Evolutionary conservation across 2,888 invertebrate species (phyloP).

Genomic region (Apamea epomidion): DNA sequence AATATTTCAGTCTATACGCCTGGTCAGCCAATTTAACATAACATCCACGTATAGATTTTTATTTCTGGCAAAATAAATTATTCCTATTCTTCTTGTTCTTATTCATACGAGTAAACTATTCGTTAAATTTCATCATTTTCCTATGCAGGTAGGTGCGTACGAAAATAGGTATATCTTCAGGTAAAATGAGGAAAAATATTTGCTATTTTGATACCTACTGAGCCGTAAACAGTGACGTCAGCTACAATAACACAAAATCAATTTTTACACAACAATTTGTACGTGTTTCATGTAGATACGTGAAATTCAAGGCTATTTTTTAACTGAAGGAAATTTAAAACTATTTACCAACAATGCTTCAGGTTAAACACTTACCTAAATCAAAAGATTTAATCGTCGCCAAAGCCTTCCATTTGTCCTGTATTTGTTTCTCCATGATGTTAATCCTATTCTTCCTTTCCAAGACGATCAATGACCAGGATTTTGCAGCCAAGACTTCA

Average conservation of each 20-base stretch:
- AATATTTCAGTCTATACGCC: background rate
- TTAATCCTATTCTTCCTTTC: constrained; percentile 34
- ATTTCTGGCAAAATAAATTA: too few relatives aligned
- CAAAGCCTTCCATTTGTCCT: constrained; percentile 85
- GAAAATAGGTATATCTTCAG: background rate
- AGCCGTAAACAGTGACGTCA: background rate
- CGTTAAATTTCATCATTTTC: constrained; percentile 32
- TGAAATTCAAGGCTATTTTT: constrained; percentile 20
- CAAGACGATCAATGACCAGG: constrained; percentile 60
- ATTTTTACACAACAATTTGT: background rate
- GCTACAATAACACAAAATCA: background rate
- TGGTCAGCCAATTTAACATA: background rate
- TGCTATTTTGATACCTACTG: background rate
- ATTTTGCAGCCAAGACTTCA: constrained; percentile 79
- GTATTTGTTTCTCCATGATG: constrained; percentile 80
- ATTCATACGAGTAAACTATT: background rate
- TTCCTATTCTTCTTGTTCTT: too few relatives aligned
- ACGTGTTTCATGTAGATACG: background rate
- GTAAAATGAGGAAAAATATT: constrained; percentile 5
- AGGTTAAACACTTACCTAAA: constrained; percentile 76
- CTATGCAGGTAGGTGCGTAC: background rate
- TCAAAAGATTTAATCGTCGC: constrained; percentile 87
- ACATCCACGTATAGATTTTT: too few relatives aligned
- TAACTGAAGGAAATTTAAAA: background rate
- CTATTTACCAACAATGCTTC: background rate